Conservation (phyloP, 2,797 vertebrate species). For the Neostethus bicornis region DNA sequence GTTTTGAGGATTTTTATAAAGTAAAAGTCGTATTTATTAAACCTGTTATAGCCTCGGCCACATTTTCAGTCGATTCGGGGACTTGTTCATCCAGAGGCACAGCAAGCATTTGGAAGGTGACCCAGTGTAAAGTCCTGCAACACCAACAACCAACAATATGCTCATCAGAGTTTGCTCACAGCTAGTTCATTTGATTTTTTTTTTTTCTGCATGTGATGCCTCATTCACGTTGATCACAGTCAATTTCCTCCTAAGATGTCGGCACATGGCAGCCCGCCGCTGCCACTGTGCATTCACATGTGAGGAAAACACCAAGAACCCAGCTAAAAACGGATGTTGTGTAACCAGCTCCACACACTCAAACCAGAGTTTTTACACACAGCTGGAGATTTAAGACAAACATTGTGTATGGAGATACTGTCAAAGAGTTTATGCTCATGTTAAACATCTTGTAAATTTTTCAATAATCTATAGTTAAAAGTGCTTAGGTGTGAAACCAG, state of each 20-base stretch:
- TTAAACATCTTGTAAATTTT: too few species aligned
- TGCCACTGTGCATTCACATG: constrained; percentile 19
- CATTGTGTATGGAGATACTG: neutral
- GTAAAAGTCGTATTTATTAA: neutral
- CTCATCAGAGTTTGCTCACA: neutral
- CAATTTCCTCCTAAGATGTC: neutral
- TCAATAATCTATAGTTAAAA: neutral
- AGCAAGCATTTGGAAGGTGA: constrained; percentile 94
- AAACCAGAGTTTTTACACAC: constrained; percentile 22
- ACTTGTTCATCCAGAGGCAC: constrained; percentile 95
- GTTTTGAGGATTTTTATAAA: neutral
- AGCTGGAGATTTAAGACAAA: constrained; percentile 16
- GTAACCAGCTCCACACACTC: constrained; percentile 20
- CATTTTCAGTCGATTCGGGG: constrained; percentile 93
- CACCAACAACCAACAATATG: neutral
- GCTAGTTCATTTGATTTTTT: neutral
- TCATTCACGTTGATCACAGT: constrained; percentile 3
- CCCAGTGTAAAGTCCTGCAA: constrained; percentile 93
- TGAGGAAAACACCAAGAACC: neutral
- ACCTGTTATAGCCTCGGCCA: constrained; percentile 98
- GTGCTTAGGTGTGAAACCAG: neutral
- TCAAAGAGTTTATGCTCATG: neutral
- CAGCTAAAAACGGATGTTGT: constrained; percentile 27
- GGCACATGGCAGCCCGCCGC: constrained; percentile 12
- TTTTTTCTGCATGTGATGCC: neutral